Evolutionary conservation across 2,888 invertebrate genomes (phyloP), one percentile per base, ranked within the genome.

Genomic region (Taenaris catops): DNA sequence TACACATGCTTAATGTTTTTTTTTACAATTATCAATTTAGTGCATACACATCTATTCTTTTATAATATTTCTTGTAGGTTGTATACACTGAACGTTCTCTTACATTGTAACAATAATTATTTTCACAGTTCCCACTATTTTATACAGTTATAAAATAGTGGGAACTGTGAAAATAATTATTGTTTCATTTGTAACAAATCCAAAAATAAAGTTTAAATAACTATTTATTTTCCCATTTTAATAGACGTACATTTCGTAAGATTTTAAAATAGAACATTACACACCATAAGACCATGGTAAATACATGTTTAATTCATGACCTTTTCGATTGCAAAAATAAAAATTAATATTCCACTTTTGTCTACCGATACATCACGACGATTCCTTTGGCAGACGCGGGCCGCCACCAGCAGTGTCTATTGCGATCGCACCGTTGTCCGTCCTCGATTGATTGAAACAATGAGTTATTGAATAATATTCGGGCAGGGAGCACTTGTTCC

Each of bases 331-430:
- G 41, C 49, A 47, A 60, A 55, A 58, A 52, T 47, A 40, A 52
- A 55, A 63, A 79, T 78, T 74, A 74, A 72, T 81, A 83, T 81
- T 76, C 81, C 70, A 58, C 62, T 66, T 75, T 70, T 65, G 83
- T 83, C 73, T 73, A 66, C 52, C 51, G 55, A 46, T 51, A 59
- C 55, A 71, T 70, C 72, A 72, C n/a, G 62, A 60, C 59, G 69
- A 54, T 63, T 58, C 68, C 72, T 56, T 57, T 56, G 56, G 60
- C 60, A 62, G 58, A 58, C 65, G 68, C 64, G 63, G 63, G 62
- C 59, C 57, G 58, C 55, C 48, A 52, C 58, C 67, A 64, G 56
- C 64, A 75, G 69, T 74, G 64, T 59, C 49, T 61, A 68, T 62
- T 66, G 70, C 75, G 75, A 72, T 65, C 70, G 70, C 70, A 72